These are phyloP conservation scores for Coccyzus lansbergi DNA, from an alignment of 2,797 vertebrate species.

Conservation along the genomic window DNA sequence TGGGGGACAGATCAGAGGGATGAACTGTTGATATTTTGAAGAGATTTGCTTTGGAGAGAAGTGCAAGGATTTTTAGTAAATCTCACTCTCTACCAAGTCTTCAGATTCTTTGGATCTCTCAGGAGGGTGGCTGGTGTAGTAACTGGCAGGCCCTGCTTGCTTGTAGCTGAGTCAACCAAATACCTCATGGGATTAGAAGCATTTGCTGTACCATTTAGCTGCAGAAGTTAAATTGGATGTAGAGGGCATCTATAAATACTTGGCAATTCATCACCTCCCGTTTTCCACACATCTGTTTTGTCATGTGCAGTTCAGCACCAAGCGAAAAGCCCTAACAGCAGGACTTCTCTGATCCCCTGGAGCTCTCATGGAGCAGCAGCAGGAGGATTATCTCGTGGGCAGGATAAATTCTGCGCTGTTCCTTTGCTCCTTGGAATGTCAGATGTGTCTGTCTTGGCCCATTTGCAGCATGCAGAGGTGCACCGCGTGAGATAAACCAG, in stretches of 20 bases:
- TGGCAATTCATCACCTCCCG: neutral
- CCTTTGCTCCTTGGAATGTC: neutral
- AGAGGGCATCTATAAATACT: neutral
- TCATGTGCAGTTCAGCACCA: neutral
- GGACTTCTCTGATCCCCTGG: neutral
- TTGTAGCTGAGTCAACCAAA: neutral
- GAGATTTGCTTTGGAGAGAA: neutral
- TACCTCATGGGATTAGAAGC: neutral
- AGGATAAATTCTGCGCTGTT: neutral
- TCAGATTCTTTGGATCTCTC: neutral
- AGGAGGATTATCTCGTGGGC: neutral
- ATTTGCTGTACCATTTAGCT: neutral
- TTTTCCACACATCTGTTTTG: neutral
- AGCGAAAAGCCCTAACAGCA: neutral
- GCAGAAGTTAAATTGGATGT: neutral
- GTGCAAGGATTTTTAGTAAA: slow-evolving; percentile 8
- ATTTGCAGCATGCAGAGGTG: slow-evolving; percentile 15
- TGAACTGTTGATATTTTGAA: neutral
- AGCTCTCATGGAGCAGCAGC: neutral
- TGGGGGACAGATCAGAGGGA: neutral
- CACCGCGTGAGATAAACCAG: slow-evolving; percentile 5
- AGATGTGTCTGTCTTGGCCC: slow-evolving; percentile 5
- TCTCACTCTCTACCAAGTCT: neutral
- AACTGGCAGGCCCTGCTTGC: neutral
- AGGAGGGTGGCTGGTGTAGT: neutral